Evolutionary conservation across 2,797 vertebrate genomes (phyloP).

Genomic region (Craterocephalus amniculus): DNA sequence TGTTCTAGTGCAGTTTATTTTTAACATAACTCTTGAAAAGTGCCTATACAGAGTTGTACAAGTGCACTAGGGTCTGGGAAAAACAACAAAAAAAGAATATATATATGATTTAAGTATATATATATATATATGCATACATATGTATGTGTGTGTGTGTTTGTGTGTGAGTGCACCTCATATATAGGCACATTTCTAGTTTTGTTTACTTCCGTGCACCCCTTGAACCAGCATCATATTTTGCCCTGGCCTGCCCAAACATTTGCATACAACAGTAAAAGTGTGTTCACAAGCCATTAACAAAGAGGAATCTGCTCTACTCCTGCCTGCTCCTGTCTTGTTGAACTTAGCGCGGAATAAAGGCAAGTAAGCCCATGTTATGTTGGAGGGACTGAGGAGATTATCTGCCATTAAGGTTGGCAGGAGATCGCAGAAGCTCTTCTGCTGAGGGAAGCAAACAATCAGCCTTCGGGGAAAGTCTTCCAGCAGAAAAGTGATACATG

Average conservation of each 20-base stretch:
- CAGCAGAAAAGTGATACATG: neutral
- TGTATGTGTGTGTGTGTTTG: too few species aligned
- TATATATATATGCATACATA: too few species aligned
- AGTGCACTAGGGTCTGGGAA: too few species aligned
- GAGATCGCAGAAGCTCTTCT: conserved; percentile 1
- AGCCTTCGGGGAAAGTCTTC: conserved; percentile 22
- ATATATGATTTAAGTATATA: too few species aligned
- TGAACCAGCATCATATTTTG: conserved; percentile 7
- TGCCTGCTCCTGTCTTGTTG: conserved; percentile 7
- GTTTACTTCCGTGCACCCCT: neutral
- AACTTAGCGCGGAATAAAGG: conserved; percentile 13
- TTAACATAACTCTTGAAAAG: too few species aligned
- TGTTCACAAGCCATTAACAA: conserved; percentile 24
- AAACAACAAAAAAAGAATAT: too few species aligned
- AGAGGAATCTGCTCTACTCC: conserved; percentile 18
- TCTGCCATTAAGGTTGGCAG: conserved; percentile 13
- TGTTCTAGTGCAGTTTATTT: too few species aligned
- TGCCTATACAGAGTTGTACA: too few species aligned
- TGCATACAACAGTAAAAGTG: conserved; percentile 5
- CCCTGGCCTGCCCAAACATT: conserved; percentile 18
- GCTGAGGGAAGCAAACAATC: conserved; percentile 14
- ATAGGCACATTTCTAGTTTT: neutral
- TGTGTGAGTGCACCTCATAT: too few species aligned
- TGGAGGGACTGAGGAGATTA: conserved; percentile 16
- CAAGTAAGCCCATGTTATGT: conserved; percentile 26